These are phyloP conservation scores for Trachymyrmex septentrionalis DNA, from an alignment of 1,140 invertebrate genomes.

Conservation along the genomic window DNA sequence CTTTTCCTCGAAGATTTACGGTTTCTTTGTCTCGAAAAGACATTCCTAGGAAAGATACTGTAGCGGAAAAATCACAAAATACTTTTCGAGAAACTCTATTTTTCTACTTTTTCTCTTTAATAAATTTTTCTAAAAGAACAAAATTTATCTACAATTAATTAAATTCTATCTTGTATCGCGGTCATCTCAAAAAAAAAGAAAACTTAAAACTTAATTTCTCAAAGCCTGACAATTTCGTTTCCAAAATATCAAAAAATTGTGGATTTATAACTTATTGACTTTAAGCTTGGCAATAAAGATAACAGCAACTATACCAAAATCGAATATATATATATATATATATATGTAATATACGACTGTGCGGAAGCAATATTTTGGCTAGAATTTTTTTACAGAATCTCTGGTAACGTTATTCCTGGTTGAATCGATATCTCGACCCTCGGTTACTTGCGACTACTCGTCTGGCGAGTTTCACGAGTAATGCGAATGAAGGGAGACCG, in stretches of 20 bases:
- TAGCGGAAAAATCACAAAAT: not conserved
- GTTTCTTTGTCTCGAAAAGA: constrained; percentile 37
- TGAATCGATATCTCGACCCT: constrained; percentile 44
- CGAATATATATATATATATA: not conserved
- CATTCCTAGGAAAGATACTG: not conserved
- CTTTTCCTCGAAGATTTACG: constrained; percentile 51
- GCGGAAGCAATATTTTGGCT: not conserved
- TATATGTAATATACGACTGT: too few species aligned
- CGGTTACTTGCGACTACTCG: constrained; percentile 10
- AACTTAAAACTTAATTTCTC: not conserved
- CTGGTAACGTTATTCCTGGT: constrained; percentile 25
- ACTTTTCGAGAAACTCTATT: not conserved
- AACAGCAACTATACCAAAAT: not conserved
- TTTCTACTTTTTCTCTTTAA: not conserved
- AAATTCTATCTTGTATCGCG: not conserved
- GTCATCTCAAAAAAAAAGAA: not conserved
- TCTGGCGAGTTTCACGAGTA: constrained; percentile 41
- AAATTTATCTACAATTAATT: constrained; percentile 3
- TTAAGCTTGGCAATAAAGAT: not conserved
- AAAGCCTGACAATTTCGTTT: not conserved
- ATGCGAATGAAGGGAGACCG: constrained; percentile 36
- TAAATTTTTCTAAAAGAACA: not conserved
- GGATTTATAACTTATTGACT: not conserved
- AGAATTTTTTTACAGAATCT: constrained; percentile 15
- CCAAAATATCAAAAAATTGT: not conserved